Evolutionary conservation across 2,113 vertebrate genomes (phyloP).

Genomic region (Brachirus orientalis): DNA sequence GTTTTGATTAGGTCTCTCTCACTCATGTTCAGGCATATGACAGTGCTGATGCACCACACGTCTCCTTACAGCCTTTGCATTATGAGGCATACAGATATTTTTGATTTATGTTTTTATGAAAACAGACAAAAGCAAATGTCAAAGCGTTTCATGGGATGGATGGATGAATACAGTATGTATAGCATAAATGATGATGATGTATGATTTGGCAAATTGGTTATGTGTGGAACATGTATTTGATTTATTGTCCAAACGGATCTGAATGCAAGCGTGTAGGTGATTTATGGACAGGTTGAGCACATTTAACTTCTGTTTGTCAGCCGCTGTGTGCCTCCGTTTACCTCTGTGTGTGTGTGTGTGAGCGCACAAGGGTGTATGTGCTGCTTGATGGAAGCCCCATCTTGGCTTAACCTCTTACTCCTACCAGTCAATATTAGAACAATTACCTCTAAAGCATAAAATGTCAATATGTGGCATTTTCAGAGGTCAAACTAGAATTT

Average conservation of each 20-base stretch:
- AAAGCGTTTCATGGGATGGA: not conserved
- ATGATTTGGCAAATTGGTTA: not conserved
- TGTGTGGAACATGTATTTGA: not conserved
- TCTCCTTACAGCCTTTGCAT: too few relatives aligned
- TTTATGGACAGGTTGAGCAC: not conserved
- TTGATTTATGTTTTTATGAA: too few relatives aligned
- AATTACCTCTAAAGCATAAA: constrained; percentile 51
- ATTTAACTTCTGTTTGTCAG: not conserved
- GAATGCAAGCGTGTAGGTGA: not conserved
- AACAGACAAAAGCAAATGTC: too few relatives aligned
- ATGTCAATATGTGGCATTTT: constrained; percentile 65
- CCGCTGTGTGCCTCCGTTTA: not conserved
- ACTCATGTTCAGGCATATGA: too few relatives aligned
- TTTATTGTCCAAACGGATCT: too few relatives aligned
- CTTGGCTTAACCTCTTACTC: constrained; percentile 26
- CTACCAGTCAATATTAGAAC: constrained; percentile 55
- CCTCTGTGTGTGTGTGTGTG: not conserved
- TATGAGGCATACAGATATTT: too few relatives aligned
- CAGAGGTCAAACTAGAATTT: constrained; percentile 51
- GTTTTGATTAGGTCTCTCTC: too few relatives aligned
- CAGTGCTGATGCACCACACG: too few relatives aligned
- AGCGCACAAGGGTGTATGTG: not conserved
- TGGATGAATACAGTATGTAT: not conserved
- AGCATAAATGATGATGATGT: not conserved
- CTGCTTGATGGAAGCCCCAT: constrained; percentile 8